Base-by-base conservation (phyloP, 2,797 vertebrate genomes). In the Pyrocephalus nanus region DNA sequence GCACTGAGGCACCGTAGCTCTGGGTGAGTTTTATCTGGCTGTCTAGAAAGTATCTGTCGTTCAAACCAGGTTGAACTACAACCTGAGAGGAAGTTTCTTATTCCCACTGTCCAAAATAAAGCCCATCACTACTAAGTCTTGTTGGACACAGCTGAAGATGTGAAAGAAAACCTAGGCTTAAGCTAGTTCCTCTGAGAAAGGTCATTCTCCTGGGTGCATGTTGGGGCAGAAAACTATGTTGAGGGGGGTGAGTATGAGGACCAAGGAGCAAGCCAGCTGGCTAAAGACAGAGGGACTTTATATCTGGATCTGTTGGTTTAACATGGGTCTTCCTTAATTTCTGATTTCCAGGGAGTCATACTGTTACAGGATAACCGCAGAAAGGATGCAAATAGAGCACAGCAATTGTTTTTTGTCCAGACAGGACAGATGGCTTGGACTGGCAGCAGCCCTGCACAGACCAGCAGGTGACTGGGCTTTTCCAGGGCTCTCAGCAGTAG, bases 1-100 rank as follows among this genome's bases (percentile, higher is more conserved):
- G 43, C 23, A 9, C 57, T n/a, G 32, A 15, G 3, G 7, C 30
- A 29, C 55, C 11, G 0, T 3, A 17, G 14, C 8, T 25, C 11
- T 19, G 36, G 22, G 15, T 42, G 11, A 53, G 9, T 53, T 85
- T 69, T 38, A 45, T n/a, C 40, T 57, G 20, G 9, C 27, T 85
- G 51, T 53, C 55, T 36, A 42, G n/a, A 61, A 90, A 60, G 18
- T 6, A 11, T 36, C 26, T 54, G 9, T 20, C 26, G 38, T 20
- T 64, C 71, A 76, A 67, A 30, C 26, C 7, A 15, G 40, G 23
- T 3, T 72, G 50, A 86, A 34, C 47, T 48, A 34, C 47, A 47
- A 22, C 45, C 71, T 36, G 8, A 84, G 50, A 81, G 42, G 45
- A 86, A 65, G 26, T 14, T 89, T 75, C 55, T 65, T 66, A 34